phyloP scores from a whole-genome alignment of 2,113 vertebrate genomes.

The Pristiophorus japonicus region DNA sequence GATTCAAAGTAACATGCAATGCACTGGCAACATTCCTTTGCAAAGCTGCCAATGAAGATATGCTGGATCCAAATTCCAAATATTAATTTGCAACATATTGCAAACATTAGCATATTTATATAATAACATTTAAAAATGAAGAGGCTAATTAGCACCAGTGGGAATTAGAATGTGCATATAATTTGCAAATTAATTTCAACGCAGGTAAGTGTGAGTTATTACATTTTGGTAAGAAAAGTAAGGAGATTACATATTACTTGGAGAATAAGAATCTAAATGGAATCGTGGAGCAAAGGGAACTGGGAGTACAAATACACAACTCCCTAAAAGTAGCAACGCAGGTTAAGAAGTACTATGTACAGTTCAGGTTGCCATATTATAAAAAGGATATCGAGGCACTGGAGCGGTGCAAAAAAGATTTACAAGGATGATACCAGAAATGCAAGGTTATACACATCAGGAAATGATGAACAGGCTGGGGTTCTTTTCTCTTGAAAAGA shows the following conservation, averaged over 20 bases:
- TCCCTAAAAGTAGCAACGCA: not conserved
- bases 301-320: not conserved
- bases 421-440: too few relatives aligned
- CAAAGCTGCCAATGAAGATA: not conserved
- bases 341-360: not conserved
- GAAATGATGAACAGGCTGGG: too few relatives aligned
- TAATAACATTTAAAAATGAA: not conserved
- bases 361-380: too few relatives aligned
- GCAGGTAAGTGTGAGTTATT: not conserved
- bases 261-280: not conserved
- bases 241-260: not conserved
- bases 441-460: too few relatives aligned
- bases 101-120: conserved; percentile 6
- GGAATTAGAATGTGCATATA: not conserved
- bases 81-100: not conserved
- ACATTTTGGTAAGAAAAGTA: not conserved
- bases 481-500: too few relatives aligned
- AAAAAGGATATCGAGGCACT: too few relatives aligned
- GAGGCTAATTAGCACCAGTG: not conserved
- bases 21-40: not conserved
- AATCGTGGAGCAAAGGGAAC: not conserved
- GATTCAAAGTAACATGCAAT: not conserved
- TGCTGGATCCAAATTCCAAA: not conserved
- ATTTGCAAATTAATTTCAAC: not conserved
- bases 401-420: too few relatives aligned